A percentile compares a stretch with the other conserved stretches of the same genome.
These are phyloP conservation scores for Drosophila ficusphila DNA, from an alignment of 1,140 invertebrate species.

Conservation along the genomic window DNA sequence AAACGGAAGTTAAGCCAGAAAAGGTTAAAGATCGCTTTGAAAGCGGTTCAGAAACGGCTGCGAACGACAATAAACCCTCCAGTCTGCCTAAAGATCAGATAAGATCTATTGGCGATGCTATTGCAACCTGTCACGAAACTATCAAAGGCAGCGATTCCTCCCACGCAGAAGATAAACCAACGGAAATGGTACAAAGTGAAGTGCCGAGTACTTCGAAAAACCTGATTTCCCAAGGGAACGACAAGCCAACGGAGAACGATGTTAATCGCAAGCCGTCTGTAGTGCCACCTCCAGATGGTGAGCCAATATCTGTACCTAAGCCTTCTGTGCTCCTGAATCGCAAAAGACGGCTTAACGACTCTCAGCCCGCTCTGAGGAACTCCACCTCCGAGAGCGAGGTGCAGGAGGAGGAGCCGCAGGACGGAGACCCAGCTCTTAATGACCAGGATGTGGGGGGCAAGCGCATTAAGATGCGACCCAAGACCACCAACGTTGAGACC, in stretches of 20 bases:
- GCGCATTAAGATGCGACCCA: conserved; percentile 85
- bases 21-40: not conserved
- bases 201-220: conserved; percentile 28
- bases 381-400: conserved; percentile 76
- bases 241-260: not conserved
- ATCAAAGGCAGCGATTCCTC: not conserved
- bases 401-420: conserved; percentile 70
- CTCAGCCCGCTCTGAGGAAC: conserved; percentile 36
- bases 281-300: not conserved
- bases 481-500: conserved; percentile 85
- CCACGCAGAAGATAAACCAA: not conserved
- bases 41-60: not conserved
- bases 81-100: not conserved
- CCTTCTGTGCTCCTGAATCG: conserved; percentile 34
- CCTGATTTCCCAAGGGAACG: not conserved
- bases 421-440: conserved; percentile 81
- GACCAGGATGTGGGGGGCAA: conserved; percentile 85
- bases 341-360: conserved; percentile 65
- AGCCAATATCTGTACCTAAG: not conserved
- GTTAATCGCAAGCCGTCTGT: not conserved
- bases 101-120: not conserved
- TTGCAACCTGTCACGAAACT: not conserved
- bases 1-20: not conserved
- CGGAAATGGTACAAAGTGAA: conserved; percentile 17
- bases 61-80: not conserved